These are phyloP conservation scores for Micrastur ruficollis DNA, from an alignment of 2,797 vertebrate species.

Conservation along the genomic window DNA sequence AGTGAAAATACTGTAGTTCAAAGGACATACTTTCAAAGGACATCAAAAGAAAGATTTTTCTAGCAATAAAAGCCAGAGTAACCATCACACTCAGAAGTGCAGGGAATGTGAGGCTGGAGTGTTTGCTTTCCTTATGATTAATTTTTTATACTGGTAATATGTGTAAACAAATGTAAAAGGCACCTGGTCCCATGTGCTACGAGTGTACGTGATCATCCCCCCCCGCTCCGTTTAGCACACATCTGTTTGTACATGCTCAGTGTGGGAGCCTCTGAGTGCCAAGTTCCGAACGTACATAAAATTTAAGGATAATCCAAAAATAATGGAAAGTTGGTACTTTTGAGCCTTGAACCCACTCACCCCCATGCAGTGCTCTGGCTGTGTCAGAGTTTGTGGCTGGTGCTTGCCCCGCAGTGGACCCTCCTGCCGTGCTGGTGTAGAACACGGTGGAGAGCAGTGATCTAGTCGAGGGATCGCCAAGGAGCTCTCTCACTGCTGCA, in stretches of 20 bases:
- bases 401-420: background rate
- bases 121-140: background rate
- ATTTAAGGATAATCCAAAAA: background rate
- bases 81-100: background rate
- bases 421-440: background rate
- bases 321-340: background rate
- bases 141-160: background rate
- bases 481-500: background rate
- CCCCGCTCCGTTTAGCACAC: background rate
- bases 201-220: rapidly evolving
- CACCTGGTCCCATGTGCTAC: background rate
- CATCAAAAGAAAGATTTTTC: background rate
- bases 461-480: rapidly evolving
- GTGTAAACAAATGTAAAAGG: background rate
- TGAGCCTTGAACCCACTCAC: background rate
- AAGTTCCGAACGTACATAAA: rapidly evolving
- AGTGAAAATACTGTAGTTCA: background rate
- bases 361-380: background rate
- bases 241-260: background rate
- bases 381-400: too few relatives aligned
- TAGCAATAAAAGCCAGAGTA: background rate
- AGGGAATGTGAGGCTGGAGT: background rate
- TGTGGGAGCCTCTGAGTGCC: rapidly evolving
- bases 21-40: background rate
- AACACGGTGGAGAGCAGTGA: background rate